Evolutionary conservation across 2,888 invertebrate species (phyloP), one percentile per base, ranked within the genome.

Genomic region (Chrysina gloriosa): DNA sequence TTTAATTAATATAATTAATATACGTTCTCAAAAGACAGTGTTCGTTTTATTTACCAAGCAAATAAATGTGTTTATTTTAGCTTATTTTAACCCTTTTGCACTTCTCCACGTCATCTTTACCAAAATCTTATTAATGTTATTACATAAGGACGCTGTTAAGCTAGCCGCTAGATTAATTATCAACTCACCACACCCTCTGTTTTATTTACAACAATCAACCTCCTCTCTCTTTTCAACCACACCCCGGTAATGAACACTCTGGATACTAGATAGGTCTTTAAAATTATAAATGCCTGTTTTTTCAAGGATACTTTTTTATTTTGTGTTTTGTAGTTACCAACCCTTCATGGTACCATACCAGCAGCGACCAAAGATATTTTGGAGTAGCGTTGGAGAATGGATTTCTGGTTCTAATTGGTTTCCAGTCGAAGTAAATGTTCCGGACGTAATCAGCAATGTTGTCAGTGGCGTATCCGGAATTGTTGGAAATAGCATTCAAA

Each of bases 361-460:
- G 16, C 42, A 39, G 27, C 11, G 25, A 42, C 58, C 25, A 21
- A 58, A 42, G 39, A 25, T 67, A 36, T 67, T 67, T 52, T 63
- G 63, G 52, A 50, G 39, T 19, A 16, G 25, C 4, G 16, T 73
- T 6, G 70, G 71, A 6, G 83, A 82, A 31, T 79, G 87, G 54
- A 87, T 89, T 67, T 84, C 85, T 11, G 79, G 81, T 3, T 84
- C 87, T 21, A 86, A 87, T 0, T 88, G 87, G 77, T 80, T 90
- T 16, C 90, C 90, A 0, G 82, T 90, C 63, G 88, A 89, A 80
- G 80, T 90, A 1, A 90, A 89, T 76, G 86, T 90, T 0, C 89
- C 89, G 1, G 88, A 89, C 72, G 81, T 86, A 0, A 81, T 89
- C 61, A 78, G 82, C 9, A 73, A 75, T 6, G 75, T 81, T 25